A percentile compares a stretch with the other conserved stretches of the same genome.
These are phyloP conservation scores for Tupaia chinensis DNA, from an alignment of 2,113 vertebrate genomes.

Conservation along the genomic window DNA sequence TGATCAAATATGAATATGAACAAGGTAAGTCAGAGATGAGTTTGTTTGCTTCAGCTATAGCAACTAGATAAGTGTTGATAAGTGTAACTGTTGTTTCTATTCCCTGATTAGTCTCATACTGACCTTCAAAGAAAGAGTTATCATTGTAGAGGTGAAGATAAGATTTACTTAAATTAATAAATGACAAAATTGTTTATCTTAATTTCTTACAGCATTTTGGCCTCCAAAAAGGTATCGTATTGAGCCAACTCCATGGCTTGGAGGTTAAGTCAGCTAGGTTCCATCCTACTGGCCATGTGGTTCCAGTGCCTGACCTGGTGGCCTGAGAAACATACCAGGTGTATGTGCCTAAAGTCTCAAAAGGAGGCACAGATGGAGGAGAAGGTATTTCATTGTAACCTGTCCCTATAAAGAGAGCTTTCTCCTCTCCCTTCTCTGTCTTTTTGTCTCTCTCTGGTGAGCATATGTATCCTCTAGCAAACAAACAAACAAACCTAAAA, in stretches of 20 bases:
- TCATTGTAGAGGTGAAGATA: background rate
- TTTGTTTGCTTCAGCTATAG: background rate
- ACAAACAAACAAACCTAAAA: too few species aligned
- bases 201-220: background rate
- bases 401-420: too few species aligned
- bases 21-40: background rate
- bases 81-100: fast-evolving
- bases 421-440: too few species aligned
- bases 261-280: too few species aligned
- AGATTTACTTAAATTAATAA: conserved; percentile 13
- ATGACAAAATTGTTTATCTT: background rate
- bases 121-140: background rate
- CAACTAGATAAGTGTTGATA: background rate
- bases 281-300: too few species aligned
- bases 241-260: background rate
- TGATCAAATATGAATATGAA: background rate
- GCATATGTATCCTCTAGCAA: too few species aligned
- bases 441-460: too few species aligned
- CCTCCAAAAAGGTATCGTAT: background rate
- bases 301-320: too few species aligned
- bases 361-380: too few species aligned
- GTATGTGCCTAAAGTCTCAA: too few species aligned
- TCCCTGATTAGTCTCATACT: background rate
- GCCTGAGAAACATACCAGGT: too few species aligned
- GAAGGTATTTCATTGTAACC: too few species aligned